Percentiles rank a stretch among this genome's conserved stretches.
phyloP scores from a whole-genome alignment of 2,797 vertebrate species.

The Poeciliopsis paucimaculata region DNA sequence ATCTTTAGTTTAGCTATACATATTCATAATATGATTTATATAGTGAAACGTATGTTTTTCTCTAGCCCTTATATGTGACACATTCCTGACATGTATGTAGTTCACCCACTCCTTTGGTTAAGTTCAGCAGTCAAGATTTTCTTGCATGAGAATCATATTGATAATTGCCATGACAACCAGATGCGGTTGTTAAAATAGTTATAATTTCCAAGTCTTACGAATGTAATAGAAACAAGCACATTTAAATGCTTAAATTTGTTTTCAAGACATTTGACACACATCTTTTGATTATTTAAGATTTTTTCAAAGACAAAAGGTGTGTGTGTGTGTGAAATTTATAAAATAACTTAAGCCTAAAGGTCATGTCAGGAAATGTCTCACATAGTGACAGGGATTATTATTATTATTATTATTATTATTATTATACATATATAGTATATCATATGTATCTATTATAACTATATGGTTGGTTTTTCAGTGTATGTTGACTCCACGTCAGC shows the following conservation, averaged over 20 bases:
- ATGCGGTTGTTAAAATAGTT: background rate
- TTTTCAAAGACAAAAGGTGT: background rate
- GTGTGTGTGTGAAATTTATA: background rate
- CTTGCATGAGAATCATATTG: background rate
- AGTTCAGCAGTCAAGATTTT: constrained; percentile 9
- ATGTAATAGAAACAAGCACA: background rate
- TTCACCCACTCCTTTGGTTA: constrained; percentile 43
- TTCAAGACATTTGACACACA: background rate
- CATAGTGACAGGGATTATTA: background rate
- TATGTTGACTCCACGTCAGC: constrained; percentile 52
- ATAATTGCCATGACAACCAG: background rate
- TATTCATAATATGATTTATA: background rate
- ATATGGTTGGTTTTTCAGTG: background rate
- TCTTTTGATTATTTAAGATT: background rate
- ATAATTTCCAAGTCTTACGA: background rate
- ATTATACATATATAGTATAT: constrained; percentile 4
- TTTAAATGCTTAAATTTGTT: background rate
- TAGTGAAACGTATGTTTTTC: background rate
- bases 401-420: background rate
- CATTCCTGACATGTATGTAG: constrained; percentile 25
- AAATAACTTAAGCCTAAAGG: constrained; percentile 27
- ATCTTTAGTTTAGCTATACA: background rate
- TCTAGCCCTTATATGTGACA: constrained; percentile 3
- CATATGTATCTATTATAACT: background rate
- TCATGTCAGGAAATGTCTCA: constrained; percentile 23